These are phyloP conservation scores for Microcebus jonahi DNA, from an alignment of 2,113 vertebrate genomes.

Conservation along the genomic window DNA sequence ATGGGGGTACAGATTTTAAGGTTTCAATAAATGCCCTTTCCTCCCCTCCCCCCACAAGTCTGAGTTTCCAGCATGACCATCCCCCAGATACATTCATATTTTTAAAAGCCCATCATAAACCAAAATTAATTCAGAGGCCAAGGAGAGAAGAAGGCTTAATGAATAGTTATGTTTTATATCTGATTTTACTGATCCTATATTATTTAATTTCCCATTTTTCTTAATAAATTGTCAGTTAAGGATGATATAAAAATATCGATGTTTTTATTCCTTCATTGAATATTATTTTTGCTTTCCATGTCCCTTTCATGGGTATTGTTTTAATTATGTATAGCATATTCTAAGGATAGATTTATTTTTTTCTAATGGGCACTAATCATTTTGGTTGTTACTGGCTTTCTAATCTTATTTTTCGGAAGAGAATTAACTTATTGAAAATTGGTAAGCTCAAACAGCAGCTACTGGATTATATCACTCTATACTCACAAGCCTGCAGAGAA, in stretches of 20 bases:
- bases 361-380: neutral
- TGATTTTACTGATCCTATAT: neutral
- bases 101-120: constrained; percentile 32
- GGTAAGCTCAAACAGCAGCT: neutral
- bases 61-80: too few relatives aligned
- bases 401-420: neutral
- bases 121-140: constrained; percentile 29
- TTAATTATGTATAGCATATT: neutral
- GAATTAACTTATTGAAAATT: neutral
- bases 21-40: too few relatives aligned
- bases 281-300: neutral
- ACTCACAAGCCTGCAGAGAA: too few relatives aligned
- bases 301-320: neutral
- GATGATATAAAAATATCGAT: constrained; percentile 23
- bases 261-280: neutral
- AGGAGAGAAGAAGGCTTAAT: constrained; percentile 1
- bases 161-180: constrained; percentile 21
- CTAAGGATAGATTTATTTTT: neutral
- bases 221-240: neutral
- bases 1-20: too few relatives aligned
- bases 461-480: neutral
- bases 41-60: too few relatives aligned
- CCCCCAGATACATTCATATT: constrained; percentile 14
- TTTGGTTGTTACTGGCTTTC: neutral
- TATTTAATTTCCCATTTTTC: constrained; percentile 56